phyloP scores from a whole-genome alignment of 2,888 invertebrate genomes.

The Fragum fragum region DNA sequence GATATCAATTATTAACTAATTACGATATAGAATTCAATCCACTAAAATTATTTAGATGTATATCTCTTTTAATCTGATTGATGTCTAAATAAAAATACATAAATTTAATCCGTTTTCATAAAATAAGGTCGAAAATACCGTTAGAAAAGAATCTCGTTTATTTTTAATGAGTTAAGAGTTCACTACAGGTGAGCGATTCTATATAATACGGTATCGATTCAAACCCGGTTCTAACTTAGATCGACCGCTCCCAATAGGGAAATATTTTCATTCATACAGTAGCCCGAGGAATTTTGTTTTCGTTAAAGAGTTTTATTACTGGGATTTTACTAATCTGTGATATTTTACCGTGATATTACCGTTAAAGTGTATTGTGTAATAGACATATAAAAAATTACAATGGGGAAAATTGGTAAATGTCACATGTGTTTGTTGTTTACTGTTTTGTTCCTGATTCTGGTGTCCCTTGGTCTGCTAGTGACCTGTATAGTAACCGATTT shows the following conservation, averaged over 20 bases:
- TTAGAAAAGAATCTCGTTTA: neutral
- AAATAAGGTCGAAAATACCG: too few relatives aligned
- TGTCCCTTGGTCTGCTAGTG: constrained; percentile 67
- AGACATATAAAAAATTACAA: constrained; percentile 9
- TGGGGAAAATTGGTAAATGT: constrained; percentile 63
- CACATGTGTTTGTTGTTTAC: constrained; percentile 68
- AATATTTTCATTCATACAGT: constrained; percentile 10
- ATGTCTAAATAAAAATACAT: too few relatives aligned
- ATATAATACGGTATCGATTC: constrained; percentile 30
- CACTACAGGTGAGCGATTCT: constrained; percentile 54
- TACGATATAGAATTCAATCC: too few relatives aligned
- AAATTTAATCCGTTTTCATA: too few relatives aligned
- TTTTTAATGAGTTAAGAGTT: constrained; percentile 9
- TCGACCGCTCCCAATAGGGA: constrained; percentile 27
- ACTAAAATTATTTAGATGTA: too few relatives aligned
- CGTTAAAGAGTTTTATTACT: neutral
- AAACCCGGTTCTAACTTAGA: constrained; percentile 22
- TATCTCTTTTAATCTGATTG: too few relatives aligned
- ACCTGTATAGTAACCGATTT: constrained; percentile 71
- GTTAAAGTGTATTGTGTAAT: neutral
- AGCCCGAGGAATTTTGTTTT: neutral
- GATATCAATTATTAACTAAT: too few relatives aligned
- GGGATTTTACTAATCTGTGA: neutral
- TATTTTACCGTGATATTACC: neutral
- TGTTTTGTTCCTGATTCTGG: constrained; percentile 67